Evolutionary conservation across 37 sponge, comb jelly and placozoan genomes (phyloP).

Genomic region (Axinella damicornis): DNA sequence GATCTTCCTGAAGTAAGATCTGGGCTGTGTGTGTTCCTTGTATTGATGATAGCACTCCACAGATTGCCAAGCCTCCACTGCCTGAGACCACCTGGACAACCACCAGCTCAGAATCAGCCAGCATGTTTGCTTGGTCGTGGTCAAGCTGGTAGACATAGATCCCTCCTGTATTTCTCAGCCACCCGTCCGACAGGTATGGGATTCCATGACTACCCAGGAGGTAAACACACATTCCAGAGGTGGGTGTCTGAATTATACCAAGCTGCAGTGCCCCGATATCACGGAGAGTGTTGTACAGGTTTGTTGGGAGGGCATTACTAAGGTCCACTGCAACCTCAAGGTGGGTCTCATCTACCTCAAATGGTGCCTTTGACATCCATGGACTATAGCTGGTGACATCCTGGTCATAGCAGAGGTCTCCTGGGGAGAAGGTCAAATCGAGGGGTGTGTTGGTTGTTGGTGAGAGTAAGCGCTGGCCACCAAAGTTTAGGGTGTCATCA

Average conservation of each 20-base stretch:
- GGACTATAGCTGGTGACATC: not conserved
- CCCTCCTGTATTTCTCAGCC: constrained; percentile 9
- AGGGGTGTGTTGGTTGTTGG: not conserved
- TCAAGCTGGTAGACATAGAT: constrained; percentile 6
- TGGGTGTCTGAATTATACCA: not conserved
- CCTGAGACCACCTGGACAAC: not conserved
- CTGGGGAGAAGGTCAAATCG: not conserved
- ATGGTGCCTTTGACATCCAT: constrained; percentile 52
- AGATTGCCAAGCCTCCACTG: not conserved
- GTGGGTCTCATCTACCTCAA: constrained; percentile 16
- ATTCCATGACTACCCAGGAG: constrained; percentile 13
- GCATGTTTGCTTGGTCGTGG: not conserved
- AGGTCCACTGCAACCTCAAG: constrained; percentile 22
- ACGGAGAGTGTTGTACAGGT: not conserved
- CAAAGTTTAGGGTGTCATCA: constrained; percentile 32
- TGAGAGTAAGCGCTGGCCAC: constrained; percentile 20
- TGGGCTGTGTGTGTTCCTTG: not conserved
- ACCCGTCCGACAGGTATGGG: constrained; percentile 8
- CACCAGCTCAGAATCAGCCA: not conserved
- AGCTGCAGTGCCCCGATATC: constrained; percentile 18
- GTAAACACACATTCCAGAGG: not conserved
- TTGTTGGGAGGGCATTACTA: constrained; percentile 34
- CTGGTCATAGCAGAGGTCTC: not conserved
- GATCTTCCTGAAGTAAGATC: constrained; percentile 30
- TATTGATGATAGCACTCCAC: not conserved